Evolutionary conservation across 1,140 invertebrate genomes (phyloP).

Genomic region (Anastrepha obliqua): DNA sequence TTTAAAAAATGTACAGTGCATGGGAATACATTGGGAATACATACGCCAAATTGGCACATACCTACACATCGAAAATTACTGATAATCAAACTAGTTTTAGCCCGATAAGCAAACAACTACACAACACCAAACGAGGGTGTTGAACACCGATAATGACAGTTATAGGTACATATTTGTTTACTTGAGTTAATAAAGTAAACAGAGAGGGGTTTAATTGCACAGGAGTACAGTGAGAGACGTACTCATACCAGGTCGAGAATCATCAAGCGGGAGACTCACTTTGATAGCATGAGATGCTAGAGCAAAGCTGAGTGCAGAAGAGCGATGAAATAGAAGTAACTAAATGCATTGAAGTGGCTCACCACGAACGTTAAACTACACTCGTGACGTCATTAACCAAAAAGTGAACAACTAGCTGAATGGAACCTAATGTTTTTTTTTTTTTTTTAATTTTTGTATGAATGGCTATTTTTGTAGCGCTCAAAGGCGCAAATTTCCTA

Average conservation of each 20-base stretch:
- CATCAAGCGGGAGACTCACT: background rate
- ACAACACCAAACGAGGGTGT: background rate
- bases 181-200: background rate
- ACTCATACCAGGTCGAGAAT: background rate
- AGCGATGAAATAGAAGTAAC: background rate
- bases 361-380: background rate
- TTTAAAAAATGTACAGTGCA: no score
- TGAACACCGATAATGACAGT: background rate
- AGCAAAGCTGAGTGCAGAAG: background rate
- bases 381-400: conserved; percentile 16
- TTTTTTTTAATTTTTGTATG: no score
- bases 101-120: background rate
- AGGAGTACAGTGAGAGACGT: background rate
- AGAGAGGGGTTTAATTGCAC: background rate
- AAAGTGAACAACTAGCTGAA: background rate
- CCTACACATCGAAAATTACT: background rate
- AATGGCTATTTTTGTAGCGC: no score
- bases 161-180: conserved; percentile 6
- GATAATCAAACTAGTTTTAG: background rate
- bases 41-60: no score
- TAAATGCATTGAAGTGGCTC: background rate
- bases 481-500: background rate
- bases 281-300: background rate
- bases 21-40: no score
- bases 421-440: no score